phyloP scores from a whole-genome alignment of 2,113 vertebrate species.

The Arothron firmamentum region DNA sequence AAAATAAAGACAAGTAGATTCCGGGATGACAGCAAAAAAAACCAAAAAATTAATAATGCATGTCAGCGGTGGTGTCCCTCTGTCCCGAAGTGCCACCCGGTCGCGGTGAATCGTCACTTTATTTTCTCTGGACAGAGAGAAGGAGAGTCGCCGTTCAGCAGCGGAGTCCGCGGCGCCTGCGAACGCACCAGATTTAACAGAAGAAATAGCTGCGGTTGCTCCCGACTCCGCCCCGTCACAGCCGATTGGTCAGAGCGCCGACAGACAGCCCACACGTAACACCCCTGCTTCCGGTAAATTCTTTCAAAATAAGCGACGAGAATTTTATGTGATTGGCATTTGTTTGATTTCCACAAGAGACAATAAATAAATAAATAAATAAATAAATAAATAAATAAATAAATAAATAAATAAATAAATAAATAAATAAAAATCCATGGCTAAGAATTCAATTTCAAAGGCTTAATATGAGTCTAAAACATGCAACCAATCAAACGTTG shows the following conservation, averaged over 20 bases:
- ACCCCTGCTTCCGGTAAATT: background rate
- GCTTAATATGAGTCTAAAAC: no score
- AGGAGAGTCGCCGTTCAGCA: no score
- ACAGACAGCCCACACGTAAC: background rate
- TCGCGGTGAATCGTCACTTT: constrained; percentile 24
- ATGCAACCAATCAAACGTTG: no score
- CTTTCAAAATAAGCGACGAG: constrained; percentile 45
- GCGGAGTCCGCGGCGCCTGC: constrained; percentile 2
- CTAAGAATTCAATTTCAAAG: no score
- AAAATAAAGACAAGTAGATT: background rate
- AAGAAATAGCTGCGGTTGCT: constrained; percentile 51
- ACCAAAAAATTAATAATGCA: background rate
- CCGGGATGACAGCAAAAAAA: background rate
- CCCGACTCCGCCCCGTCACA: constrained; percentile 40
- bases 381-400: no score
- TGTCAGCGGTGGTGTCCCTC: constrained; percentile 16
- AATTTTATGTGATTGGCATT: no score
- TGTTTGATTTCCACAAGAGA: no score
- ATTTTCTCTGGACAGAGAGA: constrained; percentile 32
- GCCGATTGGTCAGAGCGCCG: constrained; percentile 53
- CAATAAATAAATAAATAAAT: no score
- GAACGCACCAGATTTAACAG: constrained; percentile 26
- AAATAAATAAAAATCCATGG: no score
- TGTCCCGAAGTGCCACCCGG: background rate
- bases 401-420: no score